phyloP scores from a whole-genome alignment of 1,140 invertebrate genomes.

The Leptinotarsa lineolata region DNA sequence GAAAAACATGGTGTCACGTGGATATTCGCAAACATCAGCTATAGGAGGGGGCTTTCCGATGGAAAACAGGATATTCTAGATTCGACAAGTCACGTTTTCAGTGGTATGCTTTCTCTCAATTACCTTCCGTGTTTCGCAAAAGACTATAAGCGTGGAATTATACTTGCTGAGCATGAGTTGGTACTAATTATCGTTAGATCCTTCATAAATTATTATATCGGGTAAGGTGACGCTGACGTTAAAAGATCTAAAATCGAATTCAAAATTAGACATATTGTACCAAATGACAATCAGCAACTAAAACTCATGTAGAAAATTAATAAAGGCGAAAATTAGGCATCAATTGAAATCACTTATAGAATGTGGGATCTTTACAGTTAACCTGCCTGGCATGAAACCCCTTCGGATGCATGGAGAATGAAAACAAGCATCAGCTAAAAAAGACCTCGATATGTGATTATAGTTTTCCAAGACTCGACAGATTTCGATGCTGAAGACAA shows the following conservation, averaged over 20 bases:
- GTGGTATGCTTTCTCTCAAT: constrained; percentile 20
- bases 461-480: neutral
- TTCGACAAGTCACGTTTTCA: constrained; percentile 10
- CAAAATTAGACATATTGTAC: constrained; percentile 2
- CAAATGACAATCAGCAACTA: neutral
- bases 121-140: constrained; percentile 22
- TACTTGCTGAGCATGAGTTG: constrained; percentile 20
- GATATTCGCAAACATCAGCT: neutral
- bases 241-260: neutral
- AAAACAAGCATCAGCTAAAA: neutral
- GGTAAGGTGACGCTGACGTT: neutral
- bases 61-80: constrained; percentile 12
- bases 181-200: constrained; percentile 22
- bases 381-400: neutral
- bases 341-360: too few species aligned
- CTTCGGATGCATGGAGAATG: neutral
- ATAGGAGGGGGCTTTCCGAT: constrained; percentile 11
- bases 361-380: too few species aligned
- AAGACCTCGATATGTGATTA: constrained; percentile 9
- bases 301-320: neutral
- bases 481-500: neutral
- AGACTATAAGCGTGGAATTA: constrained; percentile 19
- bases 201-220: constrained; percentile 20
- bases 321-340: neutral
- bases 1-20: neutral